Percentiles rank a stretch among this genome's conserved stretches.
Evolutionary conservation across 1,140 invertebrate species (phyloP).

Genomic region (Probaryconus sp.): DNA sequence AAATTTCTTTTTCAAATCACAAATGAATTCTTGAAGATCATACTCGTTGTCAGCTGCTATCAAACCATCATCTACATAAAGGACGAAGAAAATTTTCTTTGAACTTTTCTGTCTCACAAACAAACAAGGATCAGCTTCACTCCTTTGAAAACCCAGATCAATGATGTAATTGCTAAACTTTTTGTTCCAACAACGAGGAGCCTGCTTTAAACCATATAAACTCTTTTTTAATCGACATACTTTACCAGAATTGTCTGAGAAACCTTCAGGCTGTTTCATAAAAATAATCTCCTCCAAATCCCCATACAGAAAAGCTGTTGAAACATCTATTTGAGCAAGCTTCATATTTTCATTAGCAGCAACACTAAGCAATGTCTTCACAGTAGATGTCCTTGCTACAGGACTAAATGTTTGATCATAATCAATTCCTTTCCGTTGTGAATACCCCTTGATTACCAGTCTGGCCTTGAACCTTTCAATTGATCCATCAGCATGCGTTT

Average conservation of each 20-base stretch:
- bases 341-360: conserved; percentile 50
- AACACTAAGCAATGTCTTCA: conserved; percentile 57
- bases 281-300: conserved; percentile 68
- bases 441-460: conserved; percentile 59
- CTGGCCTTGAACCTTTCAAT: conserved; percentile 64
- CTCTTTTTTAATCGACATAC: conserved; percentile 68
- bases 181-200: conserved; percentile 71
- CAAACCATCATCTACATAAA: conserved; percentile 64
- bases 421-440: conserved; percentile 53
- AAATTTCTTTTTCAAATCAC: conserved; percentile 29
- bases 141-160: conserved; percentile 48
- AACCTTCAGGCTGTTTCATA: conserved; percentile 72
- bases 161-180: conserved; percentile 45
- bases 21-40: conserved; percentile 27
- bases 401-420: conserved; percentile 56
- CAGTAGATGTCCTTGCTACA: conserved; percentile 56
- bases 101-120: conserved; percentile 56
- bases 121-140: conserved; percentile 59
- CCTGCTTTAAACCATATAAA: conserved; percentile 75
- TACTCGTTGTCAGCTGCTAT: conserved; percentile 23
- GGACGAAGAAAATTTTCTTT: conserved; percentile 48
- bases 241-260: conserved; percentile 47
- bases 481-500: conserved; percentile 56
- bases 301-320: conserved; percentile 73
- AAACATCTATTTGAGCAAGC: conserved; percentile 69